Evolutionary conservation across 2,113 vertebrate species (phyloP), one percentile per base, ranked within the genome.

Genomic region (Centropristis striata): DNA sequence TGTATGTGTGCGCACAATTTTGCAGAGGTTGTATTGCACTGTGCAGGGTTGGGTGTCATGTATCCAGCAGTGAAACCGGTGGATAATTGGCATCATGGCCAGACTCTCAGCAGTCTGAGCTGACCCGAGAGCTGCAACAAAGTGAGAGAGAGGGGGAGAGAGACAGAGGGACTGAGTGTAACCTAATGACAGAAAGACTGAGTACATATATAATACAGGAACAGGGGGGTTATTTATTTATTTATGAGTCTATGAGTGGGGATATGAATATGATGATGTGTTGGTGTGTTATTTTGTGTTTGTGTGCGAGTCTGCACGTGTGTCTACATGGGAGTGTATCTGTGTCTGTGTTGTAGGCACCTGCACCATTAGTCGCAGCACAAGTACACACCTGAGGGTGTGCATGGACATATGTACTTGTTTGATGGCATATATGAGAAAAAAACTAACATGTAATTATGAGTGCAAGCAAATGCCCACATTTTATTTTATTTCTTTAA

Each of bases 11-110:
- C 60, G 53, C 27, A 13, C n/a, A 32, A 69, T 78, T 78, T 44
- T 75, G 71, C 67, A 65, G 63, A 66, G 73, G 67, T 72, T 47
- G 57, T 50, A 58, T 81, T 78, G 58, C 63, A 53, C 50, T 53
- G 55, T 67, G 84, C 51, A 61, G 57, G 71, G 53, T 36, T 79
- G 59, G 78, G 75, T 88, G 90, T 87, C 87, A 86, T 87, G 83
- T 77, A 86, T 76, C 79, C 84, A 80, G 73, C 69, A 70, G 89
- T 81, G 87, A 90, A 86, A 51, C 86, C 10, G 71, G 70, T 44
- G 61, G 89, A 92, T 92, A 93, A 93, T 92, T 92, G 85, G 86
- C 90, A 85, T 92, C 88, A 79, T 82, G 82, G 82, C 87, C 86
- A 86, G 86, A 81, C 75, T 87, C 80, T 82, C 80, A 78, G 87